Evolutionary conservation across 2,888 invertebrate species (phyloP).

Genomic region (Ophonus ardosiacus): DNA sequence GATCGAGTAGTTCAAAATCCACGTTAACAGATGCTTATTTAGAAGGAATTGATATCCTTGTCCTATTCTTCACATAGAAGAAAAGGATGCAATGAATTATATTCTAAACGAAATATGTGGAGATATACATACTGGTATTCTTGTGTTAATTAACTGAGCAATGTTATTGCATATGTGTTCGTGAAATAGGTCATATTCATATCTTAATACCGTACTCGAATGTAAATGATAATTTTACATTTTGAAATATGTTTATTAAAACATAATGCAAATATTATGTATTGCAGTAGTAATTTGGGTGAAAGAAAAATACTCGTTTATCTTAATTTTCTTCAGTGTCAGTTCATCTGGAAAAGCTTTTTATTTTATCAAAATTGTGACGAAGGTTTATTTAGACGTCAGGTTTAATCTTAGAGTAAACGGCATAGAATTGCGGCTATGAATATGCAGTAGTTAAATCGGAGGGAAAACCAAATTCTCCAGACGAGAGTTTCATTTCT

Average conservation of each 20-base stretch:
- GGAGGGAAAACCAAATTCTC: conserved; percentile 52
- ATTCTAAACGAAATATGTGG: neutral
- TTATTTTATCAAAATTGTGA: conserved; percentile 16
- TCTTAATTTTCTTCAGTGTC: conserved; percentile 4
- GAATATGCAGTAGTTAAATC: conserved; percentile 52
- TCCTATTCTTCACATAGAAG: neutral
- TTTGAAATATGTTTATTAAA: neutral
- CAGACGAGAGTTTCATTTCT: conserved; percentile 39
- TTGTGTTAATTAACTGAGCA: neutral
- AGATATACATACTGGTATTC: neutral
- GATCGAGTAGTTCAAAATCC: too few species aligned
- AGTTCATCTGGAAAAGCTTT: conserved; percentile 1
- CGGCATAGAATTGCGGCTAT: conserved; percentile 33
- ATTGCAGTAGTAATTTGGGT: conserved; percentile 1
- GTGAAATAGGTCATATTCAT: neutral
- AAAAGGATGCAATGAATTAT: neutral
- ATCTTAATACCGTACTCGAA: neutral
- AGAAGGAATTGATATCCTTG: too few species aligned
- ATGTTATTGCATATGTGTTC: neutral
- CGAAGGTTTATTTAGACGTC: conserved; percentile 28
- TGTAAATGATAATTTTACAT: neutral
- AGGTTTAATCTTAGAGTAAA: conserved; percentile 24
- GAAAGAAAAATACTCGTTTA: conserved; percentile 20
- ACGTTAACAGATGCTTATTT: too few species aligned
- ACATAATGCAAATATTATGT: neutral